Evolutionary conservation across 2,888 invertebrate species (phyloP).

Genomic region (Oscheius onirici): DNA sequence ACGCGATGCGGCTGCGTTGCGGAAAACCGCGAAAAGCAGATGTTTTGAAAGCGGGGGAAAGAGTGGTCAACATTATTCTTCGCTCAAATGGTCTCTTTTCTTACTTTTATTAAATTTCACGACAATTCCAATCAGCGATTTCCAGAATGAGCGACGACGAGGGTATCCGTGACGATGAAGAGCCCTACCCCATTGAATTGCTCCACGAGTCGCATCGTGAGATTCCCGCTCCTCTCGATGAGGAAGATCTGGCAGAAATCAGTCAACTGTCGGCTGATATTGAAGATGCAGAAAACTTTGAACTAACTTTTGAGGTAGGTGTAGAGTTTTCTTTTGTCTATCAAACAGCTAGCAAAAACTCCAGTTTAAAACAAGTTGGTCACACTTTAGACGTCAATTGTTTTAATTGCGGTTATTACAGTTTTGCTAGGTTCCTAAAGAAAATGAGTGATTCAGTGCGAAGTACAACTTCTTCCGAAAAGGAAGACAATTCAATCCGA

Average conservation of each 20-base stretch:
- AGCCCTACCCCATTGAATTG: not conserved
- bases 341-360: too few species aligned
- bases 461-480: too few species aligned
- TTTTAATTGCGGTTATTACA: too few species aligned
- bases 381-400: too few species aligned
- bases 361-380: too few species aligned
- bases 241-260: slow-evolving; percentile 11
- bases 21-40: not conserved
- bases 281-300: slow-evolving; percentile 29
- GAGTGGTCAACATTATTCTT: too few species aligned
- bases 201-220: not conserved
- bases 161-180: not conserved
- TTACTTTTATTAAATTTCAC: too few species aligned
- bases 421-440: not conserved
- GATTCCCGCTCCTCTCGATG: not conserved
- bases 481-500: too few species aligned
- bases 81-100: not conserved
- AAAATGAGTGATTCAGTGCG: slow-evolving; percentile 5
- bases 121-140: not conserved
- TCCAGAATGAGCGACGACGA: slow-evolving; percentile 13
- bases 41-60: not conserved
- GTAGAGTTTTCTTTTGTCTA: not conserved
- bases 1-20: not conserved
- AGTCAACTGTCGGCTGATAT: slow-evolving; percentile 8
- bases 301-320: slow-evolving; percentile 28